Evolutionary conservation across 2,113 vertebrate species (phyloP).

Genomic region (Rhynchopsitta pachyrhyncha): DNA sequence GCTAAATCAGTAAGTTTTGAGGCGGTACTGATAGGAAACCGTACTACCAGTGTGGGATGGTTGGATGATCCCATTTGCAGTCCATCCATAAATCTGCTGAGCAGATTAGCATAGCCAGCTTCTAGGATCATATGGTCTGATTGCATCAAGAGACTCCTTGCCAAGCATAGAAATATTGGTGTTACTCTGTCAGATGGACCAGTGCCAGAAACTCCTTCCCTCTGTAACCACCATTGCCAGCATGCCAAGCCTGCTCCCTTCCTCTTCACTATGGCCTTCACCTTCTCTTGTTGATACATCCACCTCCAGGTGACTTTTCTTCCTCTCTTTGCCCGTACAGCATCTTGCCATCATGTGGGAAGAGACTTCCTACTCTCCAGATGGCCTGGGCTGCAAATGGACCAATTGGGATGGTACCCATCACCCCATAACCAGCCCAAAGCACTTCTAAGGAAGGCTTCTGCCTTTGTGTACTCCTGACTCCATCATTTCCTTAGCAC

Average conservation of each 20-base stretch:
- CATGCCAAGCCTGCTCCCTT: not conserved
- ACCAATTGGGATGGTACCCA: not conserved
- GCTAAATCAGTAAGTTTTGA: not conserved
- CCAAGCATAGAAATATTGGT: conserved; percentile 1
- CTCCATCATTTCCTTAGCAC: not conserved
- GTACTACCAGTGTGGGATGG: not conserved
- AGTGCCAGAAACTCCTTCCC: not conserved
- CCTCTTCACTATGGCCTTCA: not conserved
- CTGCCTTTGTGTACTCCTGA: not conserved
- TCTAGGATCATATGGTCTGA: not conserved
- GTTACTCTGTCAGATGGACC: not conserved
- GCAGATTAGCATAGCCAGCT: not conserved
- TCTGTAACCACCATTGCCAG: not conserved
- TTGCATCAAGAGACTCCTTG: not conserved
- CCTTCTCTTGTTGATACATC: not conserved
- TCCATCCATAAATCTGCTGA: not conserved
- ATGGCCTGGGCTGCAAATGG: not conserved
- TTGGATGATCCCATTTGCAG: not conserved
- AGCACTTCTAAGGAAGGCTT: not conserved
- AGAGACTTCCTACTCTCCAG: not conserved
- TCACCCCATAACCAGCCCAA: not conserved
- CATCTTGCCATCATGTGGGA: not conserved
- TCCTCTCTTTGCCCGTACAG: not conserved
- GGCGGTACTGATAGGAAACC: not conserved
- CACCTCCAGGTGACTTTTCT: not conserved